Percentiles rank a stretch among this genome's conserved stretches.
Conservation (phyloP, 2,888 invertebrate species). For the Keiferia lycopersicella region DNA sequence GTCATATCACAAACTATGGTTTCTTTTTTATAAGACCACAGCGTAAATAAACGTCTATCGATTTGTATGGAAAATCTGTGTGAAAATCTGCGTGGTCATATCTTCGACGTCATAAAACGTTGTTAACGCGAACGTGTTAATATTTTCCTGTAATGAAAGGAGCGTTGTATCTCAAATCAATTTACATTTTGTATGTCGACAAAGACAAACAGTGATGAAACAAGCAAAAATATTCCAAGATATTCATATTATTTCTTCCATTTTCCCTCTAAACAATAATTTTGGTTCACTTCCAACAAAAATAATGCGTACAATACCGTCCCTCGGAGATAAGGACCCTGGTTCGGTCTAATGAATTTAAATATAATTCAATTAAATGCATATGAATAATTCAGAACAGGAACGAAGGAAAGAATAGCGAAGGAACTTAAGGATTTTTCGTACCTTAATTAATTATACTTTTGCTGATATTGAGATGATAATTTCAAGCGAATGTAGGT, state of each 20-base stretch:
- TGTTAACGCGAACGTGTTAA: too few species aligned
- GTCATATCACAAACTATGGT: too few species aligned
- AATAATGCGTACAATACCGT: slow-evolving; percentile 17
- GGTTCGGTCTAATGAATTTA: slow-evolving; percentile 66
- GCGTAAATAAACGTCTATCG: background rate
- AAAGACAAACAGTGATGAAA: background rate
- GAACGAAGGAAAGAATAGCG: slow-evolving; percentile 69
- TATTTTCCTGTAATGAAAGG: background rate
- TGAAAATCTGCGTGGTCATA: too few species aligned
- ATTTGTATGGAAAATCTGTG: too few species aligned
- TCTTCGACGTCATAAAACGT: too few species aligned
- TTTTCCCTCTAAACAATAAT: slow-evolving; percentile 17
- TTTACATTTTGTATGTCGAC: background rate
- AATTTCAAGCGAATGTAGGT: background rate
- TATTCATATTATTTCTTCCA: slow-evolving; percentile 1
- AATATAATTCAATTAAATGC: slow-evolving; percentile 76
- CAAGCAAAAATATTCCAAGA: slow-evolving; percentile 6
- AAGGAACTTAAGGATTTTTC: slow-evolving; percentile 54
- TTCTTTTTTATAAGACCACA: background rate
- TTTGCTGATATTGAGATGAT: slow-evolving; percentile 11
- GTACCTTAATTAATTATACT: slow-evolving; percentile 38
- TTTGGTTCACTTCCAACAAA: slow-evolving; percentile 3
- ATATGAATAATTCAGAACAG: slow-evolving; percentile 74
- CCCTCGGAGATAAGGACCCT: slow-evolving; percentile 35
- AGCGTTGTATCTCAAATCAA: background rate